Evolutionary conservation across 2,888 invertebrate genomes (phyloP).

Genomic region (Pammene aurita): DNA sequence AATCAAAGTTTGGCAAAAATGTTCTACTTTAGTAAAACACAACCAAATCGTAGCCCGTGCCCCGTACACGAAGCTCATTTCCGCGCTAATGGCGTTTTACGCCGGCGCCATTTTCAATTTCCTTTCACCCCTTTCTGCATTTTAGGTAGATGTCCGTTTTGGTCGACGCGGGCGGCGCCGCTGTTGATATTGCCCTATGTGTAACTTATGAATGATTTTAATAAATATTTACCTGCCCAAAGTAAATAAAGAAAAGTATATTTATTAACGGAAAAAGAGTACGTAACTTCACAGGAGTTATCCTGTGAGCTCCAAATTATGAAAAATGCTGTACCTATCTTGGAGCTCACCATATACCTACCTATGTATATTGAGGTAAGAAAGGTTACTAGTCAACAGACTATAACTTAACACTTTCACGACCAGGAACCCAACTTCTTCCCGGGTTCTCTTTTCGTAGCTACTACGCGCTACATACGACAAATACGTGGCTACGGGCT

Average conservation of each 20-base stretch:
- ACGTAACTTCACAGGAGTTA: too few relatives aligned
- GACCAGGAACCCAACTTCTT: too few relatives aligned
- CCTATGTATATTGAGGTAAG: too few relatives aligned
- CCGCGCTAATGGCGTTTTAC: constrained; percentile 80
- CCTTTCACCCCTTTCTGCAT: constrained; percentile 74
- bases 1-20: constrained; percentile 21
- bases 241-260: not conserved
- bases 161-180: constrained; percentile 57
- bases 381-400: too few relatives aligned
- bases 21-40: constrained; percentile 32
- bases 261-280: too few relatives aligned
- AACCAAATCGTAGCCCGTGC: constrained; percentile 16
- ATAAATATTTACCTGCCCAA: not conserved
- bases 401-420: too few relatives aligned
- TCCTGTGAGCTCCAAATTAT: too few relatives aligned
- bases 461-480: too few relatives aligned
- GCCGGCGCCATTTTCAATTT: constrained; percentile 81
- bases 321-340: too few relatives aligned
- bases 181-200: constrained; percentile 40
- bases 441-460: too few relatives aligned
- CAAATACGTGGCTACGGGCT: too few relatives aligned
- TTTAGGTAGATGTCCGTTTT: constrained; percentile 61
- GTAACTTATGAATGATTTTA: not conserved
- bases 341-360: not conserved
- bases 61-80: constrained; percentile 79